These are phyloP conservation scores for Corapipo altera DNA, from an alignment of 2,113 vertebrate species.

Conservation along the genomic window DNA sequence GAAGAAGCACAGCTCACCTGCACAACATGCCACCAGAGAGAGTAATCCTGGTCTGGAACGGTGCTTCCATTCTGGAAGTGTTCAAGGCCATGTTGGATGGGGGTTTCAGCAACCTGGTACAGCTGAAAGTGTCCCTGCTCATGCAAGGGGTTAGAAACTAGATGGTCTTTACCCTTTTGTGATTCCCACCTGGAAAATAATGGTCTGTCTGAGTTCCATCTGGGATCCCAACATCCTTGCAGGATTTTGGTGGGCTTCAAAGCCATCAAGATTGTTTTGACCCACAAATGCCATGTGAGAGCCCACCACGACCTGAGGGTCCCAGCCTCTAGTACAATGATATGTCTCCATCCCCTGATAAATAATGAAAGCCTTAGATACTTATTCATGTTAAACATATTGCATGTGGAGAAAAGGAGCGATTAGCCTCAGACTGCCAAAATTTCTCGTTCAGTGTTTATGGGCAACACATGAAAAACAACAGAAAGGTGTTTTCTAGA, in stretches of 20 bases:
- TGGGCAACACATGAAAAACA: background rate
- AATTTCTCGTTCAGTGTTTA: background rate
- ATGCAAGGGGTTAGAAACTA: background rate
- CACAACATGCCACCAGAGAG: rapidly evolving
- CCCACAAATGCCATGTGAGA: background rate
- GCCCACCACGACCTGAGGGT: background rate
- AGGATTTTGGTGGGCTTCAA: background rate
- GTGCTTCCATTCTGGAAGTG: background rate
- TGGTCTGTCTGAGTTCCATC: rapidly evolving
- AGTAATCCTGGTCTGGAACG: background rate
- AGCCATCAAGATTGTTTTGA: background rate
- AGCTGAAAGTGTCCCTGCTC: background rate
- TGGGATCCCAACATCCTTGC: rapidly evolving
- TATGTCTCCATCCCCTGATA: background rate
- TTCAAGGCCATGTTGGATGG: background rate
- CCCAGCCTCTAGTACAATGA: background rate
- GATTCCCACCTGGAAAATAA: rapidly evolving
- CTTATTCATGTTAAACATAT: background rate
- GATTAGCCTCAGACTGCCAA: background rate
- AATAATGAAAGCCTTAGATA: background rate
- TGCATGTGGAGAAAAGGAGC: background rate
- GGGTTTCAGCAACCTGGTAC: background rate
- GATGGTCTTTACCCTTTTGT: background rate
- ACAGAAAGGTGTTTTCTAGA: background rate
- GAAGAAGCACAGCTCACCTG: background rate